Percentiles rank a stretch among this genome's conserved stretches.
Conservation (phyloP, 2,113 vertebrate genomes). For the Steatornis caripensis region DNA sequence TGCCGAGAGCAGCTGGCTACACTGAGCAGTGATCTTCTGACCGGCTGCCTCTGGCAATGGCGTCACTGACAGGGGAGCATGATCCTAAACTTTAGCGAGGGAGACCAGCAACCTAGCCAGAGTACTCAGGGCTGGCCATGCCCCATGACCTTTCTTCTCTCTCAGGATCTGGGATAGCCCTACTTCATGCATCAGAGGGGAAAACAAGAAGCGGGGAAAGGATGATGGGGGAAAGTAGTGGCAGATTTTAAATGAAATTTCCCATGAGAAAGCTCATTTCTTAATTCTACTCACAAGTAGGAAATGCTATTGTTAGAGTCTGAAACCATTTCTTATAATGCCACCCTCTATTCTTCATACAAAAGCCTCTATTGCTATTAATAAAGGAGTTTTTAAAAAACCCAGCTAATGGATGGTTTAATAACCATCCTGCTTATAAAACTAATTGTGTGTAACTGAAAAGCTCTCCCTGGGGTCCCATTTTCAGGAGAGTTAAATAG, state of each 20-base stretch:
- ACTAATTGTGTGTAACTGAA: slow-evolving; percentile 45
- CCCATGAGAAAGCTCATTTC: neutral
- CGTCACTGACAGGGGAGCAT: rapidly evolving
- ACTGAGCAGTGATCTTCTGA: neutral
- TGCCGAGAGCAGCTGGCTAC: neutral
- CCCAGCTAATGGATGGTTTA: slow-evolving; percentile 31
- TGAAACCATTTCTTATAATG: neutral
- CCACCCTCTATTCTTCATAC: neutral
- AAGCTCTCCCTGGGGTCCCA: neutral
- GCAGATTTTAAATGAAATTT: neutral
- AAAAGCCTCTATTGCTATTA: slow-evolving; percentile 10
- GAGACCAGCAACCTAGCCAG: neutral
- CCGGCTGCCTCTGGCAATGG: neutral
- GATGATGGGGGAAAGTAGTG: neutral
- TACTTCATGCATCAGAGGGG: neutral
- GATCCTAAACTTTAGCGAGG: neutral
- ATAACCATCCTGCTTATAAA: slow-evolving; percentile 38
- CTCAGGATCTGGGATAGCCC: neutral
- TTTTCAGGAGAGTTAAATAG: slow-evolving; percentile 12
- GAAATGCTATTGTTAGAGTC: slow-evolving; percentile 1
- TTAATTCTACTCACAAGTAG: neutral
- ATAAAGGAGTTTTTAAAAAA: neutral
- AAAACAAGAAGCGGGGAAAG: neutral
- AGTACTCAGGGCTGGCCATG: neutral
- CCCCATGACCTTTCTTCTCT: neutral